Percentiles rank a stretch among this genome's conserved stretches.
These are phyloP conservation scores for Sarcophaga caerulescens DNA, from an alignment of 2,888 invertebrate species.

Conservation along the genomic window DNA sequence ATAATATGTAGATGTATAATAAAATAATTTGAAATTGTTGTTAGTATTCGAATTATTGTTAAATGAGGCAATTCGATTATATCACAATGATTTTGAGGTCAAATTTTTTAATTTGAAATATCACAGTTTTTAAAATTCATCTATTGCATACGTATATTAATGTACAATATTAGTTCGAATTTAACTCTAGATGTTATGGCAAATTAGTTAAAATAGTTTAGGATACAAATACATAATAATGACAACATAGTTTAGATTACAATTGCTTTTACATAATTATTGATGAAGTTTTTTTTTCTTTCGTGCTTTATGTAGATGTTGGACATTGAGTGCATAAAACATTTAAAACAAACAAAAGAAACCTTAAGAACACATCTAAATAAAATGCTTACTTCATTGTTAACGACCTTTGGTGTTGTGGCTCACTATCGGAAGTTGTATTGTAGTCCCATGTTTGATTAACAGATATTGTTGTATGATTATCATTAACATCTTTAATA, in stretches of 20 bases:
- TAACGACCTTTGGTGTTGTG: conserved; percentile 9
- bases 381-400: conserved; percentile 60
- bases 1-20: conserved; percentile 8
- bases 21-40: conserved; percentile 35
- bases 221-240: conserved; percentile 6
- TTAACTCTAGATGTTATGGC: too few relatives aligned
- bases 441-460: background rate
- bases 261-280: background rate
- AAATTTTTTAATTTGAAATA: conserved; percentile 34
- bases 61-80: conserved; percentile 30
- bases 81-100: conserved; percentile 31
- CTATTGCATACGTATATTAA: background rate
- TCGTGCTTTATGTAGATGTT: conserved; percentile 43
- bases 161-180: background rate
- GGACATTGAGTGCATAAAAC: conserved; percentile 51
- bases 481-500: conserved; percentile 69
- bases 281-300: conserved; percentile 10
- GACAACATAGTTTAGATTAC: conserved; percentile 11
- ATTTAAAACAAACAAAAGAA: conserved; percentile 25
- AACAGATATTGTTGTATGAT: conserved; percentile 69
- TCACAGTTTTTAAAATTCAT: conserved; percentile 19
- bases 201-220: background rate
- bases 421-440: background rate
- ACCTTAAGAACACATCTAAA: conserved; percentile 2
- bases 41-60: too few relatives aligned